Conservation (phyloP, 2,113 vertebrate genomes). For the Odocoileus hemionus region DNA sequence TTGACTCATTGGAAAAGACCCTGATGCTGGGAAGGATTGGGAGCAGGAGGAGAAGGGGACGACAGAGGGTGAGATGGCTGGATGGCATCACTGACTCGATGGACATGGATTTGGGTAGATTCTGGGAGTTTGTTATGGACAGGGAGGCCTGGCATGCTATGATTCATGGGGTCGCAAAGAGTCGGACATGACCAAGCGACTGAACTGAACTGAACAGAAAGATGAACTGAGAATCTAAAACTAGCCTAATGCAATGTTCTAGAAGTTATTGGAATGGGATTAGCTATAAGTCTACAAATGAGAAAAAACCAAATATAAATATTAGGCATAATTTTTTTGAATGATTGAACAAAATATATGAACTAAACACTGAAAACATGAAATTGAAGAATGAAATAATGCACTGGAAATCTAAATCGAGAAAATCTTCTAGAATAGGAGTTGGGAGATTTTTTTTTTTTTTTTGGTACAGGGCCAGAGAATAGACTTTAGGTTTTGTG, state of each 20-base stretch:
- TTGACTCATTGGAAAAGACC: no score
- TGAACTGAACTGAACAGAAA: not conserved
- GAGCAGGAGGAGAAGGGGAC: no score
- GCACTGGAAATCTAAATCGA: not conserved
- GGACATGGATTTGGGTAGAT: no score
- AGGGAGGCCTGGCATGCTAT: accelerated
- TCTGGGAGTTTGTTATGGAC: no score
- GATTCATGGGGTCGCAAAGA: no score
- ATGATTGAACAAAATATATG: not conserved
- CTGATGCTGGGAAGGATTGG: no score
- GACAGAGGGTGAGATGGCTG: no score
- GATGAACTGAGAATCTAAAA: not conserved
- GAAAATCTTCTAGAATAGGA: not conserved
- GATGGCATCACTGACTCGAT: no score
- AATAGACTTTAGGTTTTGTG: not conserved
- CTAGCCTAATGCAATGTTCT: not conserved
- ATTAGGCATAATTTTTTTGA: not conserved
- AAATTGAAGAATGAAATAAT: not conserved
- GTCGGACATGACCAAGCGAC: accelerated
- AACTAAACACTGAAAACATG: not conserved
- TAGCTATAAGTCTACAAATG: not conserved
- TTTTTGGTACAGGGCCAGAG: not conserved
- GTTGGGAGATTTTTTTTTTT: not conserved
- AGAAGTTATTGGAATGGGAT: not conserved
- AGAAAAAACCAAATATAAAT: not conserved